Evolutionary conservation across 2,797 vertebrate genomes (phyloP), one percentile per base, ranked within the genome.

Genomic region (Leptoclinus maculatus): DNA sequence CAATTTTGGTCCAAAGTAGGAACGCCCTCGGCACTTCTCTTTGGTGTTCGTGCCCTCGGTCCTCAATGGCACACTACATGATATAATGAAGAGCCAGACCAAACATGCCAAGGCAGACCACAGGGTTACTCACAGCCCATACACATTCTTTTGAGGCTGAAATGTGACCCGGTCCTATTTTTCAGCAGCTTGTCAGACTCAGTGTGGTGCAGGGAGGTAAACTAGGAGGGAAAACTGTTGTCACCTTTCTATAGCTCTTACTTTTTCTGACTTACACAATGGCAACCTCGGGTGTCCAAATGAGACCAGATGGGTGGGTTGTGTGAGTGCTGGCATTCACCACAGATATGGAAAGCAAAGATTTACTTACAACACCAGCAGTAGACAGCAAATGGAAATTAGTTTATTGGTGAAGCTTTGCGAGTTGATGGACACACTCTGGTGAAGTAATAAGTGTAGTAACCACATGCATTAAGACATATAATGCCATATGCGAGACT

Each of bases 101-200:
- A 92, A 94, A 93, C 93, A 93, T 93, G 91, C 94, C 90, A 43
- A 89, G 71, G 87, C 88, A 84, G 88, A 93, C 93, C 92, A 91
- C 94, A 94, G 89, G 84, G 91, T 92, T 93, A 91, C 91, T 92
- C 92, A 92, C 85, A 89, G 91, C 89, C 89, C 86, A 86, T 91
- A 91, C 92, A 93, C 92, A 93, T 94, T 93, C 90, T 94, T 94
- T 73, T 89, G 80, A 92, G 91, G 89, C 87, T 94, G 91, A 93
- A 94, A 94, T 89, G 87, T 79, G 90, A 93, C 84, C 91, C 78
- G 39, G 66, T 89, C 88, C 83, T 92, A 92, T 93, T 93, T 93
- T 94, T 94, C 92, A 93, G 90, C 92, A 93, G 94, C 92, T 92
- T 93, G 93, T 94, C 93, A 94, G 93, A 83, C 91, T 89, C 89